Base-by-base conservation (phyloP, 2,113 vertebrate genomes). In the Pollimyrus isidori region DNA sequence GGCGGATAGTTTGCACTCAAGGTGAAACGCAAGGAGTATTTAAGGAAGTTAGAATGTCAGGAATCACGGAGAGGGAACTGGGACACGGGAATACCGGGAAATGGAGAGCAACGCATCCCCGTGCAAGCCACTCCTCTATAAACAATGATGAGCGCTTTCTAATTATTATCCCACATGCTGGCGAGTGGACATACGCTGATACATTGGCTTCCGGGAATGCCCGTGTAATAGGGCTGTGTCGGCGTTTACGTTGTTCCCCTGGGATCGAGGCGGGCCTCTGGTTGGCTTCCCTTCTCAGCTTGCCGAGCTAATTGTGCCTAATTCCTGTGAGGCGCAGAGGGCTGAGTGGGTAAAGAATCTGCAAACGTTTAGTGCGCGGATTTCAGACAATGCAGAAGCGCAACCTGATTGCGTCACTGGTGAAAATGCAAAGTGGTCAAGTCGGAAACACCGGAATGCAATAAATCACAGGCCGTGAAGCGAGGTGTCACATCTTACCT, bases 1-100 rank as follows among this genome's bases (percentile, higher is more conserved):
- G 42, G 90, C 50, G 48, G 90, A 87, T 58, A 92, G 87, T n/a
- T 91, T 92, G 46, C 90, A 94, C 87, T 92, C 91, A 94, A 93
- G 90, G 91, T 94, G 91, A 94, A 94, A 92, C 73, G 91, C 83
- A 88, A 88, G 86, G 90, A 91, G 62, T 89, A 90, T 93, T 89
- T 92, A 87, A 85, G 48, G 90, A 92, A 92, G 92, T 87, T 89
- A 91, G 46, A 92, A 92, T 93, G 91, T 90, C 90, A 89, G 92
- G 91, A 92, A 92, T 93, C 80, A 91, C 23, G 49, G 89, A 92
- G 88, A 92, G 87, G 58, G 80, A 93, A 90, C 91, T 91, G 82
- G 92, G 89, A 42, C 91, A 91, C 21, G 2, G 82, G 69, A 88
- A 90, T 56, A 82, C 73, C 26, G 35, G 89, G 17, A 86, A 7